These are phyloP conservation scores for Trissoscelio sp. DNA, from an alignment of 2,888 invertebrate species.

Conservation along the genomic window DNA sequence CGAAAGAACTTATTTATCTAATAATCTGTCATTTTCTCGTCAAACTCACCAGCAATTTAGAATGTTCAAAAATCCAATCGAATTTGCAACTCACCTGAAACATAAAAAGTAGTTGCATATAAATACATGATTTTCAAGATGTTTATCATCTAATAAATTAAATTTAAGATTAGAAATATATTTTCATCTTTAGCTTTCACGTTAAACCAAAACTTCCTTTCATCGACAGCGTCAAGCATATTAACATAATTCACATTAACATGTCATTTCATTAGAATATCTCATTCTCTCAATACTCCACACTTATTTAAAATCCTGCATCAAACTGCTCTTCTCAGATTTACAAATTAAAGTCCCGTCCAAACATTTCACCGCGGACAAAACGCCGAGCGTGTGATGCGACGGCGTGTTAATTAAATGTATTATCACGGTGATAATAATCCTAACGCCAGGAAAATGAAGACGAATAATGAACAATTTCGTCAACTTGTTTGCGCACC, in stretches of 20 bases:
- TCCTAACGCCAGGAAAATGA: conserved; percentile 30
- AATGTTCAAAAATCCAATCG: too few relatives aligned
- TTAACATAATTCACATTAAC: neutral
- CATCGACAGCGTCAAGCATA: neutral
- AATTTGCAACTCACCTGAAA: too few relatives aligned
- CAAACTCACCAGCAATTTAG: too few relatives aligned
- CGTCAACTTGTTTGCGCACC: conserved; percentile 37
- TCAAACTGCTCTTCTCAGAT: conserved; percentile 1
- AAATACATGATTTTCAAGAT: too few relatives aligned
- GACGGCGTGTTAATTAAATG: conserved; percentile 36
- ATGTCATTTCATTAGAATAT: neutral
- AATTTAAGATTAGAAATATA: too few relatives aligned
- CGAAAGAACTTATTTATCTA: too few relatives aligned
- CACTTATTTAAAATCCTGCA: neutral
- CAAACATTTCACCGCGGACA: conserved; percentile 1
- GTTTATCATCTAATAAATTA: too few relatives aligned
- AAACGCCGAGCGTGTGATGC: neutral
- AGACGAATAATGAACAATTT: conserved; percentile 48
- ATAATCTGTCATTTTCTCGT: too few relatives aligned
- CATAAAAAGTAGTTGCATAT: too few relatives aligned
- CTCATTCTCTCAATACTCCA: neutral
- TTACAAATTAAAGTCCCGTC: neutral
- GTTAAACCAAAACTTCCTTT: too few relatives aligned
- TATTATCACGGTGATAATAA: conserved; percentile 42
- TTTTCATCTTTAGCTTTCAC: too few relatives aligned